Base-by-base conservation (phyloP, 2,113 vertebrate species). In the Otolemur garnettii region DNA sequence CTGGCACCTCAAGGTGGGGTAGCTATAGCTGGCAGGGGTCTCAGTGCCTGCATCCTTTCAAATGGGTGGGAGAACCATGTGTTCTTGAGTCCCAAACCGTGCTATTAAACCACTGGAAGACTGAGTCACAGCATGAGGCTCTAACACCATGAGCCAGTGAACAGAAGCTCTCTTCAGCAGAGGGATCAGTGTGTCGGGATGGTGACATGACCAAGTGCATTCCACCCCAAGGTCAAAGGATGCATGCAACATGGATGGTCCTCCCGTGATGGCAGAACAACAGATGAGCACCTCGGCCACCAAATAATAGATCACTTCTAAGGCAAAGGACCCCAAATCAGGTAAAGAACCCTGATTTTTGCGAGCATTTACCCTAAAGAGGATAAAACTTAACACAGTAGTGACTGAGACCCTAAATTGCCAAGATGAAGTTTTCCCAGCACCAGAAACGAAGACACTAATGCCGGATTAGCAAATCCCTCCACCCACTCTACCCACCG, bases 321-420 rank as follows among this genome's bases (percentile, higher is more conserved):
- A 22, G 38, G 87, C 30, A 78, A 81, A 79, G 8, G 82, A 74
- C 42, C 22, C 4, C 18, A 64, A 55, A 26, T 33, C 24, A 81
- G 38, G 38, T 2, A 38, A 38, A 38, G 59, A 90, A 80, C 19
- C 18, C n/a, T 77, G 42, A 80, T 68, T 95, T 95, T 64, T 91
- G 66, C 17, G 28, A 90, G 69, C 13, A 64, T 50, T 18, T 30
- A 55, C 42, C 82, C 66, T n/a, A 85, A 92, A 21, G 35, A 45
- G 35, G 86, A 50, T n/a, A 90, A 42, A 66, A 72, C 35, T 68
- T 45, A 80, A 72, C 21, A 86, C 2, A 78, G 30, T 64, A 87
- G 33, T 59, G 33, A 85, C 42, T 22, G 22, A 66, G 60, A 75
- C 50, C 33, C 60, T 68, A 42, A 78, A 64, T 1, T 69, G 45